These are phyloP conservation scores for Pristionchus maxplancki DNA, from an alignment of 2,888 invertebrate genomes.

Conservation along the genomic window DNA sequence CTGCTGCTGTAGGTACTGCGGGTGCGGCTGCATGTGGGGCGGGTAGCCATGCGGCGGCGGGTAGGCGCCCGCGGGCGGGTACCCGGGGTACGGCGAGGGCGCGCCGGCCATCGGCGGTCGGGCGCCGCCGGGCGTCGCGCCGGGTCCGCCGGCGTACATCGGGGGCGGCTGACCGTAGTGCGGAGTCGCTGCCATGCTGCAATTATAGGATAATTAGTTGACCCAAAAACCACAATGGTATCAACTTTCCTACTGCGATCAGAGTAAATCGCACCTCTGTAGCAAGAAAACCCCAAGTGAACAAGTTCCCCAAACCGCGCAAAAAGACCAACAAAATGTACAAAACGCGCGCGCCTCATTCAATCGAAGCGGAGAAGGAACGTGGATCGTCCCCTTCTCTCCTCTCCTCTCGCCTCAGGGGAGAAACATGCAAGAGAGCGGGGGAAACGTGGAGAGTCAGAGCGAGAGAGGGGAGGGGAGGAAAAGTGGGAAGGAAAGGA, in stretches of 20 bases:
- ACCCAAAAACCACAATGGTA: background rate
- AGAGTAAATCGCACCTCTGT: background rate
- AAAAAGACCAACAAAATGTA: background rate
- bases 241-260: background rate
- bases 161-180: constrained; percentile 59
- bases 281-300: background rate
- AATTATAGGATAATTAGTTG: constrained; percentile 1
- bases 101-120: constrained; percentile 54
- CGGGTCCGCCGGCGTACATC: constrained; percentile 56
- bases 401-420: background rate
- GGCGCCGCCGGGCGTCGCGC: constrained; percentile 53
- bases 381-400: constrained; percentile 22
- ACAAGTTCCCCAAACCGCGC: background rate
- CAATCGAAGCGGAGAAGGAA: constrained; percentile 5
- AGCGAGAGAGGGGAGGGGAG: background rate
- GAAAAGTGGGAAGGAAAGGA: background rate
- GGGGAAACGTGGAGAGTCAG: background rate
- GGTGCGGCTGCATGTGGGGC: constrained; percentile 56
- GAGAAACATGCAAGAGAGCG: constrained; percentile 20
- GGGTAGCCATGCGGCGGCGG: constrained; percentile 38
- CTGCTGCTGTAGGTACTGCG: constrained; percentile 54
- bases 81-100: constrained; percentile 42
- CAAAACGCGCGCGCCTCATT: background rate
- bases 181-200: constrained; percentile 56
- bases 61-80: constrained; percentile 49